Evolutionary conservation across 2,797 vertebrate genomes (phyloP).

Genomic region (Melanogrammus aeglefinus): DNA sequence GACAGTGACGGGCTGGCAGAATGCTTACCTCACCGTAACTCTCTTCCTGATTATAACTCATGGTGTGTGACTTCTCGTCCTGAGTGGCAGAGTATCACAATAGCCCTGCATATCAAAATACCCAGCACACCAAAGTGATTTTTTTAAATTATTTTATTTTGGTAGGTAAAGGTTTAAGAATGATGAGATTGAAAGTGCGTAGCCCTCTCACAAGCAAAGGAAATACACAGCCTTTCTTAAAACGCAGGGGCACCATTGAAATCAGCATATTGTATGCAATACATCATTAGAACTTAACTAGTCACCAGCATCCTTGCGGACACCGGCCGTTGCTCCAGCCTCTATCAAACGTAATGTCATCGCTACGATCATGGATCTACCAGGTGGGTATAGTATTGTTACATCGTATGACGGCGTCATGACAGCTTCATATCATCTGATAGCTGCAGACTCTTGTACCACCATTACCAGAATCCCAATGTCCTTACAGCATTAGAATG

Average conservation of each 20-base stretch:
- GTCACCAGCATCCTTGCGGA: not conserved
- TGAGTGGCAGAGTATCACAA: not conserved
- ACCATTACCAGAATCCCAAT: not conserved
- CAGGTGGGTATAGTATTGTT: not conserved
- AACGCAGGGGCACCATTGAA: not conserved
- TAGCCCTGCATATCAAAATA: not conserved
- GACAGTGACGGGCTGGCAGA: too few species aligned
- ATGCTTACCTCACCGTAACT: not conserved
- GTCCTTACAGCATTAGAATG: not conserved
- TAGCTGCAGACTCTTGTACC: not conserved
- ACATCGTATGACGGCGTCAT: not conserved
- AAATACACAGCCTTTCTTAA: not conserved
- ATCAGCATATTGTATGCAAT: not conserved
- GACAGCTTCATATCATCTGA: not conserved
- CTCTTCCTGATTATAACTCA: not conserved
- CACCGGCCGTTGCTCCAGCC: not conserved
- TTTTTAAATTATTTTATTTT: not conserved
- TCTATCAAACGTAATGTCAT: not conserved
- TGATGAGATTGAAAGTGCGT: too few species aligned
- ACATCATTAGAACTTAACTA: not conserved
- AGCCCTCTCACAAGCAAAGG: too few species aligned
- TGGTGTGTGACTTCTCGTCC: not conserved
- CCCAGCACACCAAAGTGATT: not conserved
- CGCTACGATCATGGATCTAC: too few species aligned
- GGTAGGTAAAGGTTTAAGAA: not conserved